Conservation (phyloP, 2,113 vertebrate genomes). For the Donacobius atricapilla region DNA sequence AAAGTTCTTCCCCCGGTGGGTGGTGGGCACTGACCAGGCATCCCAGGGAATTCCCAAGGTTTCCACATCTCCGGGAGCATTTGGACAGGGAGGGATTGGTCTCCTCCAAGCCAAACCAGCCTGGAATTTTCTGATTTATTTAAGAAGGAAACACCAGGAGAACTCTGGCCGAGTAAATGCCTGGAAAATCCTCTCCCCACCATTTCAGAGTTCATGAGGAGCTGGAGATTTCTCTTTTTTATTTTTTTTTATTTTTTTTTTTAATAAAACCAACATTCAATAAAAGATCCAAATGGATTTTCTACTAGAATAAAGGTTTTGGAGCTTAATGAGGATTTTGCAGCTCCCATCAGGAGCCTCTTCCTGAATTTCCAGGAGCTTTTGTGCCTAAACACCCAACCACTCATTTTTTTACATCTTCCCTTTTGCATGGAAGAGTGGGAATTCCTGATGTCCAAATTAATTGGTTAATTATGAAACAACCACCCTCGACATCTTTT, state of each 20-base stretch:
- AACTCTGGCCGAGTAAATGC: neutral
- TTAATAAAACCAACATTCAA: neutral
- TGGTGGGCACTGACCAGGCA: neutral
- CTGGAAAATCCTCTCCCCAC: neutral
- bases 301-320: neutral
- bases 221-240: neutral
- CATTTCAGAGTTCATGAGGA: too few relatives aligned
- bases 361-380: neutral
- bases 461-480: neutral
- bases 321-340: neutral
- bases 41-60: neutral
- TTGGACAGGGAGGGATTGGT: neutral
- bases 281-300: neutral
- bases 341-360: neutral
- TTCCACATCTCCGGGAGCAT: neutral
- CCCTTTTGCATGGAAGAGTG: accelerated
- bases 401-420: neutral
- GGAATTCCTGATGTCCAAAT: neutral
- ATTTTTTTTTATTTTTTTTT: neutral
- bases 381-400: neutral
- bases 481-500: neutral
- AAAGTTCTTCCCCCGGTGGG: neutral
- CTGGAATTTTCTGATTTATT: neutral
- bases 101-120: neutral
- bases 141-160: neutral